phyloP scores from a whole-genome alignment of 2,888 invertebrate genomes.

The Mesopsocus fuscifrons region DNA sequence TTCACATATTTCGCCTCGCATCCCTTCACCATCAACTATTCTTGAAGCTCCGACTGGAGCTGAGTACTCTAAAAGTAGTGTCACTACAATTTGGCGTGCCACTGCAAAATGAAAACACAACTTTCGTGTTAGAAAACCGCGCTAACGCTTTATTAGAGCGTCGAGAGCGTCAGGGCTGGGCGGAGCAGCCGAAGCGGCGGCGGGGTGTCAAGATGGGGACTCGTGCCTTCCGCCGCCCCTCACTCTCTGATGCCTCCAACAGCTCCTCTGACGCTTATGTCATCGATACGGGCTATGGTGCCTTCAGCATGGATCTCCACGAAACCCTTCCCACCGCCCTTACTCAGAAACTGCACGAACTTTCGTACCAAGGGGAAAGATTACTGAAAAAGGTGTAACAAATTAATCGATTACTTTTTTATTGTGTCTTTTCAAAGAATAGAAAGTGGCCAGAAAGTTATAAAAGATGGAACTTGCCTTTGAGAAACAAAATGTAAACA shows the following conservation, averaged over 20 bases:
- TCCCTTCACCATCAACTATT: slow-evolving; percentile 63
- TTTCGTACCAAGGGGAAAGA: slow-evolving; percentile 52
- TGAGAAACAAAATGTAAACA: too few species aligned
- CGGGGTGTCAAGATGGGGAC: slow-evolving; percentile 58
- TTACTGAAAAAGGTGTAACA: slow-evolving; percentile 27
- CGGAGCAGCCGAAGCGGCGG: slow-evolving; percentile 24
- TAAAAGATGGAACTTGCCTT: too few species aligned
- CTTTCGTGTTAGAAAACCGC: slow-evolving; percentile 14
- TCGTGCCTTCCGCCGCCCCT: slow-evolving; percentile 31
- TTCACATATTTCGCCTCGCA: slow-evolving; percentile 54
- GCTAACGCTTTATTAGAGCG: slow-evolving; percentile 10
- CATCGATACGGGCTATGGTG: slow-evolving; percentile 33
- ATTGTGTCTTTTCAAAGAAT: too few species aligned
- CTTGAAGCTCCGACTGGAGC: slow-evolving; percentile 48
- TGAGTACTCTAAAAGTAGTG: slow-evolving; percentile 42
- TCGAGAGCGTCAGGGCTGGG: slow-evolving; percentile 15
- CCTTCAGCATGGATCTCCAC: slow-evolving; percentile 29
- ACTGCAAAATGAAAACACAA: slow-evolving; percentile 16
- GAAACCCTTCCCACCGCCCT: slow-evolving; percentile 44
- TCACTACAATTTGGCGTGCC: slow-evolving; percentile 30
- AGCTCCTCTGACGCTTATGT: slow-evolving; percentile 14
- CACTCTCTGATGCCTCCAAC: slow-evolving; percentile 4
- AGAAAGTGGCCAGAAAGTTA: too few species aligned
- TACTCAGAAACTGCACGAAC: slow-evolving; percentile 46
- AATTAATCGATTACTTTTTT: too few species aligned